Base-by-base conservation (phyloP, 2,113 vertebrate genomes). In the Oplegnathus fasciatus region DNA sequence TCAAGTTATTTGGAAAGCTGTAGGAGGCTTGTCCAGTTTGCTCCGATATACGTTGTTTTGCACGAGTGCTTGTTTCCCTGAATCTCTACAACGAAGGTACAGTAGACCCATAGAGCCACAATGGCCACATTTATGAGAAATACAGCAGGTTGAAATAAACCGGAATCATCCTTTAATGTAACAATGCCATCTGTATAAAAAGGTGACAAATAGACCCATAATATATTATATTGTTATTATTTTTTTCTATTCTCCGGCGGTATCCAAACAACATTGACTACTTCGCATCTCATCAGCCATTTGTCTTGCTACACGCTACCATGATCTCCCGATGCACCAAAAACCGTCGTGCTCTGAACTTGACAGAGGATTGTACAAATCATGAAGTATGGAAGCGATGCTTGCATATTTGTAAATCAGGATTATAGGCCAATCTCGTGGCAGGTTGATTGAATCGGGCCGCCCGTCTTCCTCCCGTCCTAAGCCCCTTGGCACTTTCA, bases 381-480 rank as follows among this genome's bases (percentile, higher is more conserved):
- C 66, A 52, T 68, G 62, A 82, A 77, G 77, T 67, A 79, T 4
- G 78, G 75, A 78, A 87, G 78, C 20, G n/a, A 88, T 87, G 86
- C 81, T 90, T 89, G 93, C 91, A 93, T 93, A 94, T 94, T 93
- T 91, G 90, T 93, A 93, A 93, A 95, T 94, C 89, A 75, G 93
- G 93, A 91, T 94, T 93, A 92, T 86, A 90, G 87, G 91, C 88
- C 92, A 92, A 92, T 95, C 88, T 91, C 8, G 70, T 86, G 90
- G 88, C 92, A 93, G 91, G 87, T 88, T 95, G 94, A 95, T 94
- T 91, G 91, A 93, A 95, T 93, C 90, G 78, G 80, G 91, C 84
- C 76, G 86, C 89, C 89, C 80, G 74, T 94, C 85, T 90, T 89
- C 89, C 89, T 91, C 80, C 80, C 78, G 7, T 90, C 86, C 93